A percentile compares a stretch with the other conserved stretches of the same genome.
Conservation (phyloP, 2,888 invertebrate genomes). For the Muscina levida region DNA sequence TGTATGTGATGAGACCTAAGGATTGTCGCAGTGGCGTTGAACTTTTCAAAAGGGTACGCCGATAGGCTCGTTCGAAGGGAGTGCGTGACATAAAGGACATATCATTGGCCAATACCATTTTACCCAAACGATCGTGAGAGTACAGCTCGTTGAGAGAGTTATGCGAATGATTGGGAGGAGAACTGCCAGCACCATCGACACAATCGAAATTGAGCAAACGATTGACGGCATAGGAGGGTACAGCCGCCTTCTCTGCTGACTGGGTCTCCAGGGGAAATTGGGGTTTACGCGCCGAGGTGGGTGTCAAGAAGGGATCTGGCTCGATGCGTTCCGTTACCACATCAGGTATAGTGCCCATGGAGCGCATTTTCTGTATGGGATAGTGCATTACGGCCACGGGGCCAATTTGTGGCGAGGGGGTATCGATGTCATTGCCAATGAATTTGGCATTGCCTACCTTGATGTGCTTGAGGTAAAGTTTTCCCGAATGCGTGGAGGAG, state of each 20-base stretch:
- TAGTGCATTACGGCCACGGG: slow-evolving; percentile 67
- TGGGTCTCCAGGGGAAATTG: slow-evolving; percentile 72
- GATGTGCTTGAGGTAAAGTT: slow-evolving; percentile 74
- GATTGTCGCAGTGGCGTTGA: slow-evolving; percentile 76
- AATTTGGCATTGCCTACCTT: slow-evolving; percentile 80
- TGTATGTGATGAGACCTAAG: slow-evolving; percentile 70
- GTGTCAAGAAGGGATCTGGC: slow-evolving; percentile 79
- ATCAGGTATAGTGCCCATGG: slow-evolving; percentile 79
- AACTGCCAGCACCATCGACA: slow-evolving; percentile 69
- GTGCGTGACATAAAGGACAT: slow-evolving; percentile 77
- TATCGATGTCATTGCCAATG: slow-evolving; percentile 77
- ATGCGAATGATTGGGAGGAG: slow-evolving; percentile 66
- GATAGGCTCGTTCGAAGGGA: slow-evolving; percentile 79
- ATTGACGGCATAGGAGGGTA: slow-evolving; percentile 68
- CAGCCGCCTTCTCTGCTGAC: slow-evolving; percentile 72
- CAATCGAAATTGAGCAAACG: slow-evolving; percentile 72
- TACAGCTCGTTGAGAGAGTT: slow-evolving; percentile 71
- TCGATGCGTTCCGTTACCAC: slow-evolving; percentile 77
- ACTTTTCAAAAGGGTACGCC: slow-evolving; percentile 76
- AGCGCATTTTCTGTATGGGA: slow-evolving; percentile 79
- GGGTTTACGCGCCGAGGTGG: slow-evolving; percentile 76
- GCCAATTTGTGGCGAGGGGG: slow-evolving; percentile 61
- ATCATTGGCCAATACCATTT: slow-evolving; percentile 65
- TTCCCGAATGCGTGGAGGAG: slow-evolving; percentile 72
- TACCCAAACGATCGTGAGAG: slow-evolving; percentile 70